Evolutionary conservation across 2,113 vertebrate genomes (phyloP), one percentile per base, ranked within the genome.

Genomic region (Apaloderma vittatum): DNA sequence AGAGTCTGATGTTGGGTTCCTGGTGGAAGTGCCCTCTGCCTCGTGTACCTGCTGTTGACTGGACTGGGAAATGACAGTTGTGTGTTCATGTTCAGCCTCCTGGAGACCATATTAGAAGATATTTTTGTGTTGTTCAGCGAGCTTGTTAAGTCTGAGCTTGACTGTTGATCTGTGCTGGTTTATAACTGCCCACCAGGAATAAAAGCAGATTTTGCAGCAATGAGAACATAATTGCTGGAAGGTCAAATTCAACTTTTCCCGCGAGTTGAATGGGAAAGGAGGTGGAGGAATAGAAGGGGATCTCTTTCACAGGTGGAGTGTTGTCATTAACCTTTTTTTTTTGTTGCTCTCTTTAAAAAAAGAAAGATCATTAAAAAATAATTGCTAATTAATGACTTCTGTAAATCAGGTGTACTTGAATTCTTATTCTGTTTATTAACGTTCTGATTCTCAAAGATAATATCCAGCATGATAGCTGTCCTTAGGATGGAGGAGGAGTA

Each of bases 31-130:
- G 3, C 32, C 48, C 0, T 72, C 78, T 79, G 54, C 46, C 36
- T 61, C 0, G 0, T 29, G 85, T 63, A 46, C 54, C 3, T 0
- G 40, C 40, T 40, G 40, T 54, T 83, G 61, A 12, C 24, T 3
- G 2, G 40, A 49, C 34, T 58, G 83, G 83, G 83, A 76, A 57
- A 43, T 43, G 75, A 54, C 21, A 37, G 36, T 49, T 77, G 43
- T 77, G 43, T 68, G 67, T 27, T 86, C 58, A 34, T 0, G 0
- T 70, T 78, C 27, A 36, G 27, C 36, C n/a, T 94, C 46, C 71
- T 80, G 78, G 36, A 92, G 36, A 90, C 55, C 22, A 8, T 51
- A 40, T 74, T n/a, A 15, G 71, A 36, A 37, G 71, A 27, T 55
- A 24, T 36, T 84, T 57, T n/a, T 67, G 12, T 52, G n/a, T 91